These are phyloP conservation scores for Pyrgilauda ruficollis DNA, from an alignment of 2,113 vertebrate genomes.

Conservation along the genomic window DNA sequence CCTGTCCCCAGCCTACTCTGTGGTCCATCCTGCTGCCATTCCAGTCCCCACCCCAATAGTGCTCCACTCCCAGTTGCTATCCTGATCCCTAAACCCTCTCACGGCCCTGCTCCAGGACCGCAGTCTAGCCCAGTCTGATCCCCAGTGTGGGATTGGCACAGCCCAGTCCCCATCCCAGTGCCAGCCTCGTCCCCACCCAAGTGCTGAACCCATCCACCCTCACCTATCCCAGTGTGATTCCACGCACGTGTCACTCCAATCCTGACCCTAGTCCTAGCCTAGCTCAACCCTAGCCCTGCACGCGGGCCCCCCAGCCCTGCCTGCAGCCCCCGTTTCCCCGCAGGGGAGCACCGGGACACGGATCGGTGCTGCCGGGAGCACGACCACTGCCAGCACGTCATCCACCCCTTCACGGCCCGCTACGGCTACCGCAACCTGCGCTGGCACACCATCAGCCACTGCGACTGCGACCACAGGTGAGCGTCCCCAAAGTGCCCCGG, in stretches of 20 bases:
- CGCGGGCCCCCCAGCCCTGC: neutral
- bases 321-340: neutral
- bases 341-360: constrained; percentile 84
- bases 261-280: neutral
- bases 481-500: rapidly evolving
- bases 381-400: constrained; percentile 86
- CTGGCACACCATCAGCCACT: constrained; percentile 88
- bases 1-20: neutral
- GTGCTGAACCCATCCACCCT: neutral
- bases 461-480: constrained; percentile 87
- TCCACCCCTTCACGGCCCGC: constrained; percentile 84
- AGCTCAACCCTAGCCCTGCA: neutral
- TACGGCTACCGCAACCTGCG: constrained; percentile 87
- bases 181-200: neutral
- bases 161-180: no score
- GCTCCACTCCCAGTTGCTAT: neutral
- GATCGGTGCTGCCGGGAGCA: constrained; percentile 90
- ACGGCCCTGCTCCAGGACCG: no score
- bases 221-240: neutral
- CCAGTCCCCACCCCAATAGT: neutral
- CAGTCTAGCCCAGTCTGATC: neutral
- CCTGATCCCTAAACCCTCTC: neutral
- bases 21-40: neutral
- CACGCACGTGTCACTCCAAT: rapidly evolving
- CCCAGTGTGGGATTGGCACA: neutral